A percentile compares a stretch with the other conserved stretches of the same genome.
phyloP scores from a whole-genome alignment of 1,140 invertebrate genomes.

The Polypedilum vanderplanki region DNA sequence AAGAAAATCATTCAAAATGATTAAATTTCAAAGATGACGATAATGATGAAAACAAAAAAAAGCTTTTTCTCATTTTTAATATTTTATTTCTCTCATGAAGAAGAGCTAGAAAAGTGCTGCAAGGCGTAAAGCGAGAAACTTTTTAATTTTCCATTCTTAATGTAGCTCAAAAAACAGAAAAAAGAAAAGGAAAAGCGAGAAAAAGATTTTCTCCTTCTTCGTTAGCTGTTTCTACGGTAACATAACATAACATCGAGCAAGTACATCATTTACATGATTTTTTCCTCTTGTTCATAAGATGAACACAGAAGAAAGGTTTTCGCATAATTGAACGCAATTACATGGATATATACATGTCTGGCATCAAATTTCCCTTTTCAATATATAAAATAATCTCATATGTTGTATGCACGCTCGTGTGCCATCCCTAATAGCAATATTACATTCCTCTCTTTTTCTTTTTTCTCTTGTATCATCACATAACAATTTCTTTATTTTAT shows the following conservation, averaged over 20 bases:
- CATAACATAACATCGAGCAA: background rate
- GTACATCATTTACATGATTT: slow-evolving; percentile 13
- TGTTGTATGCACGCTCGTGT: too few species aligned
- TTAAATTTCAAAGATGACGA: background rate
- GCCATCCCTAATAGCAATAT: too few species aligned
- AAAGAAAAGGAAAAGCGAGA: too few species aligned
- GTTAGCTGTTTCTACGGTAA: background rate
- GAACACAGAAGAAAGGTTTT: background rate
- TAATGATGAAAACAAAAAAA: background rate
- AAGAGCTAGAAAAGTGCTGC: background rate
- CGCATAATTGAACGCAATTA: background rate
- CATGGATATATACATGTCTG: background rate
- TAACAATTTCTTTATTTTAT: too few species aligned
- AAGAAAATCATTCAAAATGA: background rate
- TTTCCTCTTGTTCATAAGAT: background rate
- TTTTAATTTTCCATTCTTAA: slow-evolving; percentile 3
- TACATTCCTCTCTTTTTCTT: too few species aligned
- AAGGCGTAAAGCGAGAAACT: slow-evolving; percentile 11
- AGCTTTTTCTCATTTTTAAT: background rate
- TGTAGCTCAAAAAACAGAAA: background rate
- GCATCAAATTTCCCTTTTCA: background rate
- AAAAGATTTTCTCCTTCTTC: background rate
- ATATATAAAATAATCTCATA: background rate
- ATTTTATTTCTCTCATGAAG: background rate
- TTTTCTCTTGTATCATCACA: too few species aligned